A percentile compares a stretch with the other conserved stretches of the same genome.
Evolutionary conservation across 2,797 vertebrate species (phyloP).

Genomic region (Tapera naevia): DNA sequence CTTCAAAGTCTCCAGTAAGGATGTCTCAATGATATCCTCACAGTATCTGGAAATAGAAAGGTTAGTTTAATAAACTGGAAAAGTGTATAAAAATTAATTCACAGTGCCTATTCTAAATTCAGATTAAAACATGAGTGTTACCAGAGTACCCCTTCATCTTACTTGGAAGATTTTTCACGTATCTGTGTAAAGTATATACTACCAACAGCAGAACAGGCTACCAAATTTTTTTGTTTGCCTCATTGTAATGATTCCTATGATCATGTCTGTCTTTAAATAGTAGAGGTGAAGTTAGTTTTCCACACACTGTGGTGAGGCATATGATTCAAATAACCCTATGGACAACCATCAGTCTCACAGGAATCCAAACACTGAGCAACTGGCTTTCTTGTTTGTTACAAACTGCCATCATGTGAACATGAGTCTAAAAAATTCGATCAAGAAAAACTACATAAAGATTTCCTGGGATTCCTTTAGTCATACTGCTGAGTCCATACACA

Average conservation of each 20-base stretch:
- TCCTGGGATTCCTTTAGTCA: neutral
- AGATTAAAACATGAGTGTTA: neutral
- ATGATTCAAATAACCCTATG: neutral
- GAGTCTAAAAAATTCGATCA: neutral
- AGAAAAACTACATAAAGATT: neutral
- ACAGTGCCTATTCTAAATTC: neutral
- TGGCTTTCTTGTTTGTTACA: neutral
- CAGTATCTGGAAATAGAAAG: neutral
- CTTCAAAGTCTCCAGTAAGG: neutral
- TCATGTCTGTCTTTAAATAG: neutral
- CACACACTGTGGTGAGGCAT: neutral
- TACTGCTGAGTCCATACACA: neutral
- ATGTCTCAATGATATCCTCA: neutral
- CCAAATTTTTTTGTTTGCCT: neutral
- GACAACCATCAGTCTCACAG: neutral
- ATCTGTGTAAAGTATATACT: neutral
- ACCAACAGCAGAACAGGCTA: neutral
- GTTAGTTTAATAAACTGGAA: neutral
- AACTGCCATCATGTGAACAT: neutral
- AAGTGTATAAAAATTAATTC: neutral
- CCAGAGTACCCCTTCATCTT: neutral
- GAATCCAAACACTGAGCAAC: neutral
- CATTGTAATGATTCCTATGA: neutral
- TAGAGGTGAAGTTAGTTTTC: neutral
- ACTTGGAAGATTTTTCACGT: neutral